Percentiles rank a stretch among this genome's conserved stretches.
These are phyloP conservation scores for Cinclus mexicanus DNA, from an alignment of 2,113 vertebrate species.

Conservation along the genomic window DNA sequence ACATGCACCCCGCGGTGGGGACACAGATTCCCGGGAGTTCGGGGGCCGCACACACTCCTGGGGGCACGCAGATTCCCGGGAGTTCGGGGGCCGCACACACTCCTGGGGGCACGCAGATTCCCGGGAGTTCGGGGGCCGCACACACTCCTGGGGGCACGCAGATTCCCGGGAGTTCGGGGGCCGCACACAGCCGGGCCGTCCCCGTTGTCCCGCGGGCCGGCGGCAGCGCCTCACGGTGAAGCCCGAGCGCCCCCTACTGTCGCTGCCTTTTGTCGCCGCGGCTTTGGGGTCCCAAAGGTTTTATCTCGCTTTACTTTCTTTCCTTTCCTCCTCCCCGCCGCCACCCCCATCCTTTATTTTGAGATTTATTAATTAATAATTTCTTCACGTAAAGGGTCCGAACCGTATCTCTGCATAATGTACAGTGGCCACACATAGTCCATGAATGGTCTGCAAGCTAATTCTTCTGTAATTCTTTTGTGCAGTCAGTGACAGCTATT, in stretches of 20 bases:
- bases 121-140: neutral
- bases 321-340: fast-evolving
- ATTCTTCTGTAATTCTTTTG: neutral
- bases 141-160: too few relatives aligned
- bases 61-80: too few relatives aligned
- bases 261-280: neutral
- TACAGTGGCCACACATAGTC: fast-evolving
- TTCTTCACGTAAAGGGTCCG: neutral
- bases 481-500: neutral
- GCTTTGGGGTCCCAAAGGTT: neutral
- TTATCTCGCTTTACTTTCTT: neutral
- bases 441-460: neutral
- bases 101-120: too few relatives aligned
- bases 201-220: neutral
- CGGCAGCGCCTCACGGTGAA: conserved; percentile 55
- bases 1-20: fast-evolving
- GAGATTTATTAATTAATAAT: neutral
- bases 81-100: neutral
- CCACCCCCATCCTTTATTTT: neutral
- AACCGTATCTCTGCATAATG: neutral
- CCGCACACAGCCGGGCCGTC: fast-evolving
- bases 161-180: too few relatives aligned
- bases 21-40: fast-evolving
- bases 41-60: neutral
- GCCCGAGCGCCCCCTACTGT: conserved; percentile 90